These are phyloP conservation scores for Musca domestica DNA, from an alignment of 1,140 invertebrate genomes.

Conservation along the genomic window DNA sequence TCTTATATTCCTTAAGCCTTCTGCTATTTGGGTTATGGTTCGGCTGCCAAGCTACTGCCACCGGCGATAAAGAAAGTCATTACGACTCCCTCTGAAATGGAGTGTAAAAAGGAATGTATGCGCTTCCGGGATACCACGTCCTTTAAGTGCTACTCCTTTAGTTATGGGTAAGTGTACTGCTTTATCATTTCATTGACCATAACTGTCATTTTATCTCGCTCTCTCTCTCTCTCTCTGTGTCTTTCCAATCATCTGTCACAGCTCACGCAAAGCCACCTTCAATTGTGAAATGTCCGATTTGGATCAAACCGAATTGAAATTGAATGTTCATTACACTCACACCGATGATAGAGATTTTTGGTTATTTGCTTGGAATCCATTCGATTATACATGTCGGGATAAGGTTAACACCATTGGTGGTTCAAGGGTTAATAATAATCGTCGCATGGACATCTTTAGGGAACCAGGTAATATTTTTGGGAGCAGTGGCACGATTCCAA, in stretches of 20 bases:
- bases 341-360: conserved; percentile 58
- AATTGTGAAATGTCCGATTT: conserved; percentile 68
- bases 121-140: conserved; percentile 59
- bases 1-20: conserved; percentile 57
- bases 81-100: conserved; percentile 61
- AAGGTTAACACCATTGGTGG: conserved; percentile 53
- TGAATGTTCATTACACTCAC: conserved; percentile 62
- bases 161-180: conserved; percentile 61
- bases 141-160: conserved; percentile 70
- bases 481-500: background rate
- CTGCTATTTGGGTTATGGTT: conserved; percentile 72
- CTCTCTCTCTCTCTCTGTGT: background rate
- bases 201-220: background rate
- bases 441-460: conserved; percentile 53
- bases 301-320: conserved; percentile 63
- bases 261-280: conserved; percentile 40
- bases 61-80: conserved; percentile 63
- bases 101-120: conserved; percentile 70
- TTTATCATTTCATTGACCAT: too few species aligned
- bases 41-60: conserved; percentile 65
- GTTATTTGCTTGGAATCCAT: conserved; percentile 64
- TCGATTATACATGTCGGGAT: conserved; percentile 53
- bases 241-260: conserved; percentile 22
- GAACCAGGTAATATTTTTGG: conserved; percentile 47
- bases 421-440: conserved; percentile 49